Evolutionary conservation across 1,140 invertebrate species (phyloP).

Genomic region (Eurosta solidaginis): DNA sequence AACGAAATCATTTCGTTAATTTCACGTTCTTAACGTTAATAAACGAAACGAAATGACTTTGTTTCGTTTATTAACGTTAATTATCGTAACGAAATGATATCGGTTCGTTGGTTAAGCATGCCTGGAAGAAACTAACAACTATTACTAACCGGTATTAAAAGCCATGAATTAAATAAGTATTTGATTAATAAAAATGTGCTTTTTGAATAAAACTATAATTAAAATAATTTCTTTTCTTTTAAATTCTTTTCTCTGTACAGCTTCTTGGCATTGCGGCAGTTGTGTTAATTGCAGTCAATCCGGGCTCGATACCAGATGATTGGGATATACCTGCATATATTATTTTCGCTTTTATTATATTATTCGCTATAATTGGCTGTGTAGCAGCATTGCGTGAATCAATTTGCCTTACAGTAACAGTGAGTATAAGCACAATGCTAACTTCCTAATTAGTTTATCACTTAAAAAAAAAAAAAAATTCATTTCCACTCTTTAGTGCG

Average conservation of each 20-base stretch:
- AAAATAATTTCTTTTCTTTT: neutral
- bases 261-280: constrained; percentile 47
- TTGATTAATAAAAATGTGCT: too few relatives aligned
- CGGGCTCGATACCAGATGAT: constrained; percentile 44
- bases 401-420: constrained; percentile 45
- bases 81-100: too few relatives aligned
- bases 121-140: too few relatives aligned
- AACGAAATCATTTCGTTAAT: too few relatives aligned
- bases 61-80: too few relatives aligned
- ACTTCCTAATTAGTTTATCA: neutral
- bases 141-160: neutral
- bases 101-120: too few relatives aligned
- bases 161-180: neutral
- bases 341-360: constrained; percentile 42
- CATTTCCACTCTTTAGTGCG: constrained; percentile 35
- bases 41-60: too few relatives aligned
- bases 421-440: constrained; percentile 33
- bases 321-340: constrained; percentile 44
- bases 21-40: too few relatives aligned
- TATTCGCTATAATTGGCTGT: constrained; percentile 49
- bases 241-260: constrained; percentile 27
- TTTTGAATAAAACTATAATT: neutral
- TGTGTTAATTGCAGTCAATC: constrained; percentile 47
- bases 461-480: neutral
- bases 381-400: constrained; percentile 50